Evolutionary conservation across 2,113 vertebrate species (phyloP), one percentile per base, ranked within the genome.

Genomic region (Leucopternis melanops): DNA sequence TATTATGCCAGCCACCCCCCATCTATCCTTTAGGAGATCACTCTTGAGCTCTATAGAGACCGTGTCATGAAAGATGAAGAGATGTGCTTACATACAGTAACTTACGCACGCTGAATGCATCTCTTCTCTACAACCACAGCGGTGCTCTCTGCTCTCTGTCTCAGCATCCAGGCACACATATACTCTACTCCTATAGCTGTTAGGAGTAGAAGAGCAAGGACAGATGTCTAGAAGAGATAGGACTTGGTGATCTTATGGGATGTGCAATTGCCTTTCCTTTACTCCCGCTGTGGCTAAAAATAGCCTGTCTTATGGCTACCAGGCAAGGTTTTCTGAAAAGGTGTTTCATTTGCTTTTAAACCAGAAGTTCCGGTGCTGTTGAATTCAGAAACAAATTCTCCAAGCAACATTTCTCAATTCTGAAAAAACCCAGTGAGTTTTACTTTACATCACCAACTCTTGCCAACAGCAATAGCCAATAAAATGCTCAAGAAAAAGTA

Each of bases 91-190:
- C 10, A 36, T 11, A 13, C 10, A 20, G 34, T 31, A 57, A 72
- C 18, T 38, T 42, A 17, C 0, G 0, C 31, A 19, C 27, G 17
- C 27, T 26, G 54, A 61, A 40, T 49, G 16, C 21, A 3, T 36
- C 31, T 74, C 36, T n/a, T 67, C 57, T 17, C 1, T 6, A 44
- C 40, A 47, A 13, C n/a, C 42, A 19, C 16, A 14, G 29, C 0
- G 0, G 5, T 71, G 23, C 49, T 22, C 19, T 63, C 57, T 71
- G 23, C 49, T 22, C 19, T 63, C 57, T 59, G 4, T 16, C 47
- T 87, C 70, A 5, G 3, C 78, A 70, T 25, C 31, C 70, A 36
- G 44, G 5, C 0, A 1, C 1, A 1, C 40, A 50, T 2, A 61
- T 47, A 47, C 45, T 47, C 45, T 47, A 21, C 19, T 47, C 45